These are phyloP conservation scores for Troides oblongomaculatus DNA, from an alignment of 2,888 invertebrate species.

Conservation along the genomic window DNA sequence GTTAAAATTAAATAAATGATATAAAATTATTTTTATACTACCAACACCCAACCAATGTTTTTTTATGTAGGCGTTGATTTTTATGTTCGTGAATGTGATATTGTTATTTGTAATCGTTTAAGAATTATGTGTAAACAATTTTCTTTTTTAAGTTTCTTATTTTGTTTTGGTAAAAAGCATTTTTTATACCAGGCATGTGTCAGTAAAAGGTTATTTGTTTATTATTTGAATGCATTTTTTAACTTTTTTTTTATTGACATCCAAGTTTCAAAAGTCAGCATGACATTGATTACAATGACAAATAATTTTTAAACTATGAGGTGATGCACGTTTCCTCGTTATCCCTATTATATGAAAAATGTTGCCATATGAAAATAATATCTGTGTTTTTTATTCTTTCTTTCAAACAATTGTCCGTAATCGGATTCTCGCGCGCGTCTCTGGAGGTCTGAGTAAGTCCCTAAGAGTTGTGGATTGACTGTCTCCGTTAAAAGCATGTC, in stretches of 20 bases:
- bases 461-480: constrained; percentile 41
- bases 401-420: constrained; percentile 73
- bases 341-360: constrained; percentile 28
- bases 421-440: constrained; percentile 74
- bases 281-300: constrained; percentile 33
- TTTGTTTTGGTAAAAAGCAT: constrained; percentile 28
- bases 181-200: constrained; percentile 44
- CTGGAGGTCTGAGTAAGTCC: constrained; percentile 78
- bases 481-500: constrained; percentile 45
- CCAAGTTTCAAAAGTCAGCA: constrained; percentile 34
- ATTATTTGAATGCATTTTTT: constrained; percentile 38
- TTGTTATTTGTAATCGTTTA: constrained; percentile 26
- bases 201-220: constrained; percentile 32
- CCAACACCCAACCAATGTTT: constrained; percentile 51
- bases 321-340: constrained; percentile 49
- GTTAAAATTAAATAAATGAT: neutral
- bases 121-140: constrained; percentile 29
- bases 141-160: constrained; percentile 31
- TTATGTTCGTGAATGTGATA: constrained; percentile 45
- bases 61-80: constrained; percentile 45
- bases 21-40: constrained; percentile 17
- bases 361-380: constrained; percentile 57
- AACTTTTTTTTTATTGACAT: constrained; percentile 30
- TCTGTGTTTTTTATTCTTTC: constrained; percentile 64
- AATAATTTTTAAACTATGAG: constrained; percentile 15